Percentiles rank a stretch among this genome's conserved stretches.
Conservation (phyloP, 2,888 invertebrate species). For the Ennomos erosarius region DNA sequence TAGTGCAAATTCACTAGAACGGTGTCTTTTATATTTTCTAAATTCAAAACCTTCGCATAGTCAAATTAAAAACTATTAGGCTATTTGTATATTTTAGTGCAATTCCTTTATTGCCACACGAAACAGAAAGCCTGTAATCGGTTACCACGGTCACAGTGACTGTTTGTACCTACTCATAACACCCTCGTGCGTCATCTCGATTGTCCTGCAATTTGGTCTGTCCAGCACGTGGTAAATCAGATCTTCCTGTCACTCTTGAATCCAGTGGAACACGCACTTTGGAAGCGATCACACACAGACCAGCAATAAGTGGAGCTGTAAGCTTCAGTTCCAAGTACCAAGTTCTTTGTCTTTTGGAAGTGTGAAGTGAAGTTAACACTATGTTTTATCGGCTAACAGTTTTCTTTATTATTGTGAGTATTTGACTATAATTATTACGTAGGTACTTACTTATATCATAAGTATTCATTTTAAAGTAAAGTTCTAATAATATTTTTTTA, state of each 20-base stretch:
- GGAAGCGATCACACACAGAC: slow-evolving; percentile 48
- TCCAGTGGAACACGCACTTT: slow-evolving; percentile 60
- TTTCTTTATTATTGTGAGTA: slow-evolving; percentile 65
- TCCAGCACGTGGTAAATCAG: slow-evolving; percentile 62
- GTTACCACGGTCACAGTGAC: slow-evolving; percentile 12
- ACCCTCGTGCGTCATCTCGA: slow-evolving; percentile 54
- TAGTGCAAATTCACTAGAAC: too few species aligned
- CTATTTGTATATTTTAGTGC: too few species aligned
- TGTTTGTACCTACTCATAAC: slow-evolving; percentile 23
- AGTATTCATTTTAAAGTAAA: too few species aligned
- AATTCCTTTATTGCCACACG: background rate
- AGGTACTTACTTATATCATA: too few species aligned
- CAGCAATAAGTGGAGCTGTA: slow-evolving; percentile 1
- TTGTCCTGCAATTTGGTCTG: slow-evolving; percentile 58
- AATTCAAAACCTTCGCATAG: too few species aligned
- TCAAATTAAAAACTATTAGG: too few species aligned
- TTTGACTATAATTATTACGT: background rate
- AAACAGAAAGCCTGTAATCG: slow-evolving; percentile 5
- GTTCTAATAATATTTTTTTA: too few species aligned
- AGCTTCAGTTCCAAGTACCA: too few species aligned
- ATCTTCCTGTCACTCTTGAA: slow-evolving; percentile 67
- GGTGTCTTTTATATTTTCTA: too few species aligned
- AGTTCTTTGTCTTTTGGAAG: slow-evolving; percentile 24
- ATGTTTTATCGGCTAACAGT: slow-evolving; percentile 62
- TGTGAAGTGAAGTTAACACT: slow-evolving; percentile 19